Evolutionary conservation across 2,888 invertebrate species (phyloP), one percentile per base, ranked within the genome.

Genomic region (Cryptophagus acutangulus): DNA sequence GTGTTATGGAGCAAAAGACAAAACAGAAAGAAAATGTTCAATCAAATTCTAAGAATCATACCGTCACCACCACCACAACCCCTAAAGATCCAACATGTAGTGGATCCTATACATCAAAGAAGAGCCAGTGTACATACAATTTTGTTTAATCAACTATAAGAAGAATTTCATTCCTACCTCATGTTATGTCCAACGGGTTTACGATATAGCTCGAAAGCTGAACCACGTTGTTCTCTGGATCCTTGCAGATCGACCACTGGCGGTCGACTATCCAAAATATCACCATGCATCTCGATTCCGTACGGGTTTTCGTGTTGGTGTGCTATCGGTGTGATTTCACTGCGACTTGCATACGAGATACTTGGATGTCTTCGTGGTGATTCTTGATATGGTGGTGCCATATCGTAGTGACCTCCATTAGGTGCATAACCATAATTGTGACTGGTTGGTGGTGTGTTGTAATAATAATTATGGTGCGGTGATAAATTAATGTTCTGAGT

Each of bases 151-250:
- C 36, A 41, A 41, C 38, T 38, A 25, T 33, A 38, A 38, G 40
- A 33, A 4, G 9, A 28, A 35, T 20, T 31, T 13, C 26, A 30
- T 12, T 41, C 71, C 73, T 75, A 87, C 86, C 86, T 85, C 69
- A 86, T 71, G 62, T 85, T 86, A 67, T 86, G 85, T 76, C 87
- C 85, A 62, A 87, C 81, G 6, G 92, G 92, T 70, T 93, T 93
- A 52, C 91, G 81, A 67, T 93, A 94, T 46, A 93, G 74, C 70
- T 93, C 93, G 67, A 94, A 93, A n/a, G 94, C 94, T 48, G 92
- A 92, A 17, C 92, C 92, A 38, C 92, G 75, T 62, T 92, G 91
- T 64, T 92, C 92, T 57, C 87, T 77, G 59, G 90, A 86, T 34
- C 91, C 90, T 37, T 89, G 88, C 63, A 92, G 73, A 58, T 81